These are phyloP conservation scores for Lepus europaeus DNA, from an alignment of 2,113 vertebrate species.

Conservation along the genomic window DNA sequence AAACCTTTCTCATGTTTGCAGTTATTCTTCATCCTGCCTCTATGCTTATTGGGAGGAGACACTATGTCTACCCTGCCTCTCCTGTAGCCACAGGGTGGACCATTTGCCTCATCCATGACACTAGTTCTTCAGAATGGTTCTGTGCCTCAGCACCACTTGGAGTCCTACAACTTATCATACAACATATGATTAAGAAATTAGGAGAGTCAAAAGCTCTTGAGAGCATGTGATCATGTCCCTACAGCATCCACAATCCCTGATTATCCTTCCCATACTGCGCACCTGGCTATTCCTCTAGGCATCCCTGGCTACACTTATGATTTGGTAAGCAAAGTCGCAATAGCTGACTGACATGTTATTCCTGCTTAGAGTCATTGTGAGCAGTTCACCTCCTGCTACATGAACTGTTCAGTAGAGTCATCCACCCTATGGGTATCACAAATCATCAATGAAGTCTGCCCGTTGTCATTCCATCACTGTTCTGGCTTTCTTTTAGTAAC, in stretches of 20 bases:
- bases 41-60: neutral
- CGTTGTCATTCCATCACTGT: too few relatives aligned
- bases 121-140: neutral
- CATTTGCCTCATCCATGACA: neutral
- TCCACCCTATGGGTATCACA: neutral
- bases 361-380: neutral
- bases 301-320: accelerated
- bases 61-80: accelerated
- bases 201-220: neutral
- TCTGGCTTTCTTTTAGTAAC: neutral
- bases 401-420: neutral
- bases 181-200: neutral
- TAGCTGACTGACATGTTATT: neutral
- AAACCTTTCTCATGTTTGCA: neutral
- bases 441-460: neutral
- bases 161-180: neutral
- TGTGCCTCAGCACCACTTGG: neutral
- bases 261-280: neutral
- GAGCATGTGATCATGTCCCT: neutral
- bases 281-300: neutral
- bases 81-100: neutral
- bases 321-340: neutral
- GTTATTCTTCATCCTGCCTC: neutral
- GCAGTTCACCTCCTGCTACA: accelerated
- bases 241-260: neutral